Conservation (phyloP, 2,888 invertebrate species). For the Scaptomyza parva region DNA sequence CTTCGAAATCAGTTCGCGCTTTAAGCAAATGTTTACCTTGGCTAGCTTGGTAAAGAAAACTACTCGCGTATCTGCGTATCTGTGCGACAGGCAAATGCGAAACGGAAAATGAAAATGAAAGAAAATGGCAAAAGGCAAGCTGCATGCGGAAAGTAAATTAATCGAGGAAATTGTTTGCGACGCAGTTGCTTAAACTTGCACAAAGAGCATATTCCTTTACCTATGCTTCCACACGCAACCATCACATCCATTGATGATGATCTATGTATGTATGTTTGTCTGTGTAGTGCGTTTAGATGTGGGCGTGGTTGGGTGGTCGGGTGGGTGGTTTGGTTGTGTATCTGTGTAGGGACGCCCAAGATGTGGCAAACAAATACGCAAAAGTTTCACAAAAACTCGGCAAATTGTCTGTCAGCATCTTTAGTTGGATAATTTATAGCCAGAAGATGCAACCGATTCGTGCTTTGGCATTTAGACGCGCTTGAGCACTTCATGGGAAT, state of each 20-base stretch:
- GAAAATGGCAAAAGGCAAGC: conserved; percentile 71
- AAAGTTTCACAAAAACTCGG: conserved; percentile 60
- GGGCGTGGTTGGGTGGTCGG: not conserved
- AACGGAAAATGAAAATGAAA: conserved; percentile 65
- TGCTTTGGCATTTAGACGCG: conserved; percentile 14
- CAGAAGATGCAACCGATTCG: conserved; percentile 25
- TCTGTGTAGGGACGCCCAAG: conserved; percentile 24
- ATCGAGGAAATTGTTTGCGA: conserved; percentile 79
- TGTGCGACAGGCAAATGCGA: conserved; percentile 59
- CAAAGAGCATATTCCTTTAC: conserved; percentile 55
- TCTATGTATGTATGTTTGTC: conserved; percentile 26
- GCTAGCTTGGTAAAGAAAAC: conserved; percentile 49
- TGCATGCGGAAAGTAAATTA: conserved; percentile 76
- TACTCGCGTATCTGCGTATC: conserved; percentile 49
- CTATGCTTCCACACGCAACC: not conserved
- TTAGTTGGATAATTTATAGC: conserved; percentile 59
- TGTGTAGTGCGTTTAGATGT: conserved; percentile 4
- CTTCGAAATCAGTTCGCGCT: conserved; percentile 76
- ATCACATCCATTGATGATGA: conserved; percentile 39
- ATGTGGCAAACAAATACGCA: conserved; percentile 45
- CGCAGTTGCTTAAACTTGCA: conserved; percentile 79
- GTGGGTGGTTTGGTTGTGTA: conserved; percentile 1
- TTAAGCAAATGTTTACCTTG: conserved; percentile 77
- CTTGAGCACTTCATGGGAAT: conserved; percentile 11
- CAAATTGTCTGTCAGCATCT: conserved; percentile 76